A percentile compares a stretch with the other conserved stretches of the same genome.
phyloP scores from a whole-genome alignment of 2,113 vertebrate genomes.

The Motacilla alba region DNA sequence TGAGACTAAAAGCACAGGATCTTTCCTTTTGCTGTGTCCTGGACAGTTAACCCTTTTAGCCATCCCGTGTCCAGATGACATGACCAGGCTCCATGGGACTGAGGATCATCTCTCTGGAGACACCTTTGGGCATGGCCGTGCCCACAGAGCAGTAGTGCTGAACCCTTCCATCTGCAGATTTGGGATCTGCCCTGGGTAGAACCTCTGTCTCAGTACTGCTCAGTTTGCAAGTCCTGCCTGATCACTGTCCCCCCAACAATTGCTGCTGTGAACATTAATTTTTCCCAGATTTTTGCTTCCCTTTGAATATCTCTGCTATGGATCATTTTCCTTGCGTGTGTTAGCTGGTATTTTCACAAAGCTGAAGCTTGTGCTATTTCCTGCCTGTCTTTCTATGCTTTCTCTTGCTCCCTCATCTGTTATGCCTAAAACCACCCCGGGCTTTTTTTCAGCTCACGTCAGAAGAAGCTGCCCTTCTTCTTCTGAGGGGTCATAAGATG shows the following conservation, averaged over 20 bases:
- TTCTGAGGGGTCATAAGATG: neutral
- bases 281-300: conserved; percentile 31
- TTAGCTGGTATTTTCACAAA: conserved; percentile 17
- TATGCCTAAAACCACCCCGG: neutral
- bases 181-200: neutral
- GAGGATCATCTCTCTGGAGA: neutral
- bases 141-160: neutral
- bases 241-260: neutral
- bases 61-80: neutral
- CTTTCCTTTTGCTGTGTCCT: neutral
- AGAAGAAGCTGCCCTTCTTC: neutral
- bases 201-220: neutral
- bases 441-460: neutral
- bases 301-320: neutral
- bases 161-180: neutral
- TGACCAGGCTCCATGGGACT: neutral
- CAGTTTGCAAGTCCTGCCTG: neutral
- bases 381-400: neutral
- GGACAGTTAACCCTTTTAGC: neutral
- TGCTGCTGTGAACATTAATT: neutral
- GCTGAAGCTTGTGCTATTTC: neutral
- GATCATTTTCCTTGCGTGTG: neutral
- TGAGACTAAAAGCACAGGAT: neutral
- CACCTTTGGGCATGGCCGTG: neutral
- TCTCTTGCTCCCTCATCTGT: neutral